These are phyloP conservation scores for Dermolepida albohirtum DNA, from an alignment of 2,888 invertebrate species.

Conservation along the genomic window DNA sequence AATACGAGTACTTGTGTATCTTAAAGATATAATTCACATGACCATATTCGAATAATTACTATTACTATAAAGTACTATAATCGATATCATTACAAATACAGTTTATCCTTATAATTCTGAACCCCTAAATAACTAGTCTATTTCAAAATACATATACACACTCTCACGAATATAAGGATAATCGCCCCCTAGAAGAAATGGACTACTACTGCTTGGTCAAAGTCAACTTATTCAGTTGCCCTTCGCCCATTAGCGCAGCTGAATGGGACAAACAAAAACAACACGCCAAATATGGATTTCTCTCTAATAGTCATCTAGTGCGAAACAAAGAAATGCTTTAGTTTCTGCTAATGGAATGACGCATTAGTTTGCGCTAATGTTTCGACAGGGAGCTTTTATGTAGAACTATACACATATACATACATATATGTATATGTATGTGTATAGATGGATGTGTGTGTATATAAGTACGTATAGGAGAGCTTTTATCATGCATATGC, in stretches of 20 bases:
- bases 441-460: constrained; percentile 2
- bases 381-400: constrained; percentile 31
- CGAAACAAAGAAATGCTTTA: constrained; percentile 44
- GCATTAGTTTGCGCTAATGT: constrained; percentile 42
- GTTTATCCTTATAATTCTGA: no score
- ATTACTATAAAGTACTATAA: no score
- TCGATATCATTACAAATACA: no score
- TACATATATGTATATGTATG: neutral
- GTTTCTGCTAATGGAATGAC: constrained; percentile 45
- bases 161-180: no score
- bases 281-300: constrained; percentile 40
- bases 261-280: constrained; percentile 40
- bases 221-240: constrained; percentile 1
- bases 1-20: no score
- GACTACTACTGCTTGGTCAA: neutral
- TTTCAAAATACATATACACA: no score
- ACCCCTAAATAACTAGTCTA: no score
- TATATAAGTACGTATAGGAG: constrained; percentile 7
- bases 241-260: constrained; percentile 14
- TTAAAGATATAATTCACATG: no score
- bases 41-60: no score
- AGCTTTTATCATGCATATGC: constrained; percentile 30
- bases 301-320: constrained; percentile 39
- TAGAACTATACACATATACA: constrained; percentile 16
- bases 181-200: neutral